These are phyloP conservation scores for Drosophila lowei DNA, from an alignment of 1,140 invertebrate genomes.

Conservation along the genomic window DNA sequence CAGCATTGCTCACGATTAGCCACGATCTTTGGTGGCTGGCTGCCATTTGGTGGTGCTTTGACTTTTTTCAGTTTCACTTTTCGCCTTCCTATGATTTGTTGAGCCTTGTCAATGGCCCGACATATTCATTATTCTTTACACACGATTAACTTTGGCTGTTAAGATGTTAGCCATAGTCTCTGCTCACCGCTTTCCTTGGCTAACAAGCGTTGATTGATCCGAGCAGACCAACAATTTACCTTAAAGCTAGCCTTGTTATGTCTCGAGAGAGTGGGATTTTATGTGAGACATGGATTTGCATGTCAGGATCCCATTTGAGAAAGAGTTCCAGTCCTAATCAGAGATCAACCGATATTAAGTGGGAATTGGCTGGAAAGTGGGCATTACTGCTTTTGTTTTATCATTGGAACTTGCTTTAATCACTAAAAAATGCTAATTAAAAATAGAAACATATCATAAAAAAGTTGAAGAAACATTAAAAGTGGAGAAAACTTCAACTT, in stretches of 20 bases:
- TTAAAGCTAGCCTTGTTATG: slow-evolving; percentile 43
- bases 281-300: slow-evolving; percentile 15
- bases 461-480: too few relatives aligned
- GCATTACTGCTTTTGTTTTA: too few relatives aligned
- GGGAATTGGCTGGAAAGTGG: too few relatives aligned
- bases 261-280: slow-evolving; percentile 15
- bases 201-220: slow-evolving; percentile 51
- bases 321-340: too few relatives aligned
- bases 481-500: too few relatives aligned
- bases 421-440: too few relatives aligned
- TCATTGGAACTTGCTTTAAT: too few relatives aligned
- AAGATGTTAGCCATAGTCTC: slow-evolving; percentile 14
- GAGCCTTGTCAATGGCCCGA: slow-evolving; percentile 63
- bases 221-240: slow-evolving; percentile 22
- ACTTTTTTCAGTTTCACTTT: slow-evolving; percentile 63
- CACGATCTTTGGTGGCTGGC: slow-evolving; percentile 42
- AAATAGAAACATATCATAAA: too few relatives aligned
- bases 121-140: slow-evolving; percentile 66
- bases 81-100: slow-evolving; percentile 67
- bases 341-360: too few relatives aligned
- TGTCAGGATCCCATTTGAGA: not conserved
- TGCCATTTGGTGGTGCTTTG: slow-evolving; percentile 48
- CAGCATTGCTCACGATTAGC: slow-evolving; percentile 70
- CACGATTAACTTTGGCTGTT: slow-evolving; percentile 63
- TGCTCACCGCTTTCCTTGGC: slow-evolving; percentile 33